phyloP scores from a whole-genome alignment of 2,113 vertebrate species.

The Odocoileus hemionus region DNA sequence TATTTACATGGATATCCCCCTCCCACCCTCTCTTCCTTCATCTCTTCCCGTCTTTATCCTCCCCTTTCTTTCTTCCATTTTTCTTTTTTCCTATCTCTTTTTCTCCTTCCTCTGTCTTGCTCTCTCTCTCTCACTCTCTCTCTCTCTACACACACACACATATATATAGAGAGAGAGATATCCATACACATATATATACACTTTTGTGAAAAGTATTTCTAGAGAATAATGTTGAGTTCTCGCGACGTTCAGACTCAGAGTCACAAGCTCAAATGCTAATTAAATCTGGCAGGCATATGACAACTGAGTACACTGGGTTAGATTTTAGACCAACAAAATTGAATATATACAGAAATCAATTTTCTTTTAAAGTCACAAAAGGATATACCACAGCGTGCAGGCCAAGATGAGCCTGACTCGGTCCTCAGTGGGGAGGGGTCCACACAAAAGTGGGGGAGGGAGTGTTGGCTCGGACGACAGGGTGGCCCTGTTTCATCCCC shows the following conservation, averaged over 20 bases:
- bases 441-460: not conserved
- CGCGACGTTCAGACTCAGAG: not conserved
- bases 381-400: accelerated
- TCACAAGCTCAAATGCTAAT: not conserved
- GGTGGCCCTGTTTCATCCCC: accelerated
- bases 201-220: not conserved
- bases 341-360: not conserved
- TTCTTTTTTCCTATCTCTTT: no score
- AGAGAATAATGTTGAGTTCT: not conserved
- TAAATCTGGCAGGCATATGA: not conserved
- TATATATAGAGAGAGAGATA: not conserved
- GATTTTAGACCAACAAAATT: not conserved
- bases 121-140: accelerated
- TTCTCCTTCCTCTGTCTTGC: no score
- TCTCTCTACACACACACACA: not conserved
- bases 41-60: not conserved
- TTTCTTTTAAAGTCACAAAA: not conserved
- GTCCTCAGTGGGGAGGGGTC: accelerated
- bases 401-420: accelerated
- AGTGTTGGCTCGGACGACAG: not conserved
- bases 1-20: no score
- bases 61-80: not conserved
- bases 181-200: not conserved
- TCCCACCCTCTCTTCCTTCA: accelerated
- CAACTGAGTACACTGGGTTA: not conserved